Percentiles rank a stretch among this genome's conserved stretches.
These are phyloP conservation scores for Corythoichthys haematopterus DNA, from an alignment of 2,113 vertebrate genomes.

Conservation along the genomic window DNA sequence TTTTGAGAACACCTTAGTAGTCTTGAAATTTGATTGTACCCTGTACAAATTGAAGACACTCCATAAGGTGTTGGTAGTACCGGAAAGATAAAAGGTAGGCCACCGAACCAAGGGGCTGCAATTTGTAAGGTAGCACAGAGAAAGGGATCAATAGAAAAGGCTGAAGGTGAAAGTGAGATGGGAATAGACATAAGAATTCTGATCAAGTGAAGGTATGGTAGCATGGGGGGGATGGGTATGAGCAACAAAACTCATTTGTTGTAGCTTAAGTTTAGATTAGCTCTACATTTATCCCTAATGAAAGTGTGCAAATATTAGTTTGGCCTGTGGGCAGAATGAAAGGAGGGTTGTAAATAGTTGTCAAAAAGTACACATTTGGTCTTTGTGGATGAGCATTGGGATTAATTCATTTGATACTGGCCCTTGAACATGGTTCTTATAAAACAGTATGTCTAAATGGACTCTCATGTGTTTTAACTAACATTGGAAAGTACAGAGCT, in stretches of 20 bases:
- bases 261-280: slow-evolving; percentile 46
- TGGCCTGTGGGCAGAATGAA: slow-evolving; percentile 5
- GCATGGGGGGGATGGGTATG: slow-evolving; percentile 9
- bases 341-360: not conserved
- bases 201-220: slow-evolving; percentile 5
- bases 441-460: too few relatives aligned
- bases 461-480: too few relatives aligned
- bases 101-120: not conserved
- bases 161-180: slow-evolving; percentile 21
- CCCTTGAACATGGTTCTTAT: too few relatives aligned
- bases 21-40: not conserved
- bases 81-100: not conserved
- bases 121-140: slow-evolving; percentile 7
- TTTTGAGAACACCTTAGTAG: too few relatives aligned
- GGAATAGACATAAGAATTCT: slow-evolving; percentile 18
- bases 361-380: not conserved
- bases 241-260: slow-evolving; percentile 44
- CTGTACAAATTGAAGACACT: slow-evolving; percentile 17
- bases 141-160: slow-evolving; percentile 15
- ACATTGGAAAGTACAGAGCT: too few relatives aligned
- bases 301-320: slow-evolving; percentile 55
- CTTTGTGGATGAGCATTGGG: not conserved
- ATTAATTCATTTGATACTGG: too few relatives aligned
- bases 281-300: slow-evolving; percentile 49
- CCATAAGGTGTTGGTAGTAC: not conserved